Percentiles rank a stretch among this genome's conserved stretches.
Evolutionary conservation across 30 jellyfish, hydroid and myxozoan genomes (phyloP).

Genomic region (Turritopsis rubra): DNA sequence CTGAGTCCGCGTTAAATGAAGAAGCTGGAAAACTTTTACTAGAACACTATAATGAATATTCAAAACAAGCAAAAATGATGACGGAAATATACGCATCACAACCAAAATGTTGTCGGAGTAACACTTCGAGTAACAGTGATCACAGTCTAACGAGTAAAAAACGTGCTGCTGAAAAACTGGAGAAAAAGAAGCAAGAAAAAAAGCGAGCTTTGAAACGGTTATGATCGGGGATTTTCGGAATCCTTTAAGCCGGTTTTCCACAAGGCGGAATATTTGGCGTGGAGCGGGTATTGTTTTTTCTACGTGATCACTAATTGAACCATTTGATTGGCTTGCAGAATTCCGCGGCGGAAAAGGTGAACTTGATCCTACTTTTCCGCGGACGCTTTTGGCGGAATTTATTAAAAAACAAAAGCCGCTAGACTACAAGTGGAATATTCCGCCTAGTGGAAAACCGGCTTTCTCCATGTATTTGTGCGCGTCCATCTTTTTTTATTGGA

Average conservation of each 20-base stretch:
- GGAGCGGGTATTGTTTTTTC: too few species aligned
- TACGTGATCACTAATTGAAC: too few species aligned
- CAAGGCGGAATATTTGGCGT: too few species aligned
- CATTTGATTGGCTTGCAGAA: too few species aligned
- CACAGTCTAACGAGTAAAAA: slow-evolving; percentile 37
- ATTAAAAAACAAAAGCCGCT: too few species aligned
- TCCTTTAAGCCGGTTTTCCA: too few species aligned
- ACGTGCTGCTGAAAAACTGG: slow-evolving; percentile 78
- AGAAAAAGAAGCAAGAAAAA: slow-evolving; percentile 75
- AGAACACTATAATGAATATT: slow-evolving; percentile 90
- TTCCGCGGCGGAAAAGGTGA: too few species aligned
- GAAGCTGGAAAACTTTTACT: slow-evolving; percentile 94
- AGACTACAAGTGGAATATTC: too few species aligned
- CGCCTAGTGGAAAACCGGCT: too few species aligned
- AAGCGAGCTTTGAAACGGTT: slow-evolving; percentile 85
- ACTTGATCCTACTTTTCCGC: too few species aligned
- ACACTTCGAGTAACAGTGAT: slow-evolving; percentile 23
- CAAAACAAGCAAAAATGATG: slow-evolving; percentile 93
- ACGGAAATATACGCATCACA: slow-evolving; percentile 87
- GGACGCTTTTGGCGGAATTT: too few species aligned
- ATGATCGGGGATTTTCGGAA: too few species aligned
- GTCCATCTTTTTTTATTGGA: neutral
- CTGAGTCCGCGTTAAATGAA: slow-evolving; percentile 96
- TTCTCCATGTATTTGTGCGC: neutral
- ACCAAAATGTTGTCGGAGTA: slow-evolving; percentile 25